Base-by-base conservation (phyloP, 2,797 vertebrate genomes). In the Myotis pilosus region DNA sequence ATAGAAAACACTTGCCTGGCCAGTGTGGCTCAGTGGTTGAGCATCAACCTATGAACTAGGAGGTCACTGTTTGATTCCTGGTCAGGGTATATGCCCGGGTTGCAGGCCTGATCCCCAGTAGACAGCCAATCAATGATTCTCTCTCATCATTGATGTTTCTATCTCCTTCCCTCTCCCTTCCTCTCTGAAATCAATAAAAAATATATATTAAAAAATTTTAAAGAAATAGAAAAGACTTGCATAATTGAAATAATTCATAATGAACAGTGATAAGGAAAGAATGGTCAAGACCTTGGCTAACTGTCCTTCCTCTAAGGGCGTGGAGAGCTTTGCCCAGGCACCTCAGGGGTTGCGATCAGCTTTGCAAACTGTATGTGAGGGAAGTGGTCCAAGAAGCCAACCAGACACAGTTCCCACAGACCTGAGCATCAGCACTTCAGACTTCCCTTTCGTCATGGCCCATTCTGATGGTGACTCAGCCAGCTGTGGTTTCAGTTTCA, bases 381-480 rank as follows among this genome's bases (percentile, higher is more conserved):
- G 93, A 92, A 96, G 86, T 82, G 83, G 64, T 94, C 41, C 71
- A 78, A 55, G 20, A 75, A 81, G 55, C 22, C 49, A 36, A 41
- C 53, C 75, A 47, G 55, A 22, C 49, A 20, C 53, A 5, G n/a
- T 92, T 94, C 84, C 88, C 75, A 78, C 81, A 91, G 87, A 93
- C 80, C 55, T 3, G 23, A 91, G 33, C 49, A 69, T 62, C 68
- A 75, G 20, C 72, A 28, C 36, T 76, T 80, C 36, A 81, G 85
- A 90, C 86, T 96, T 94, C 91, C 60, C 95, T 95, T 91, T 90
- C 23, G 25, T 94, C 78, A 74, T 85, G 91, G 82, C 68, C 84
- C 64, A 75, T 94, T 95, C 92, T 93, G 66, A 66, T 47, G 80
- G 76, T 96, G 89, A 92, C 86, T 89, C 92, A 92, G 85, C 62